Conservation (phyloP, 2,797 vertebrate genomes). For the Urocyon cinereoargenteus region DNA sequence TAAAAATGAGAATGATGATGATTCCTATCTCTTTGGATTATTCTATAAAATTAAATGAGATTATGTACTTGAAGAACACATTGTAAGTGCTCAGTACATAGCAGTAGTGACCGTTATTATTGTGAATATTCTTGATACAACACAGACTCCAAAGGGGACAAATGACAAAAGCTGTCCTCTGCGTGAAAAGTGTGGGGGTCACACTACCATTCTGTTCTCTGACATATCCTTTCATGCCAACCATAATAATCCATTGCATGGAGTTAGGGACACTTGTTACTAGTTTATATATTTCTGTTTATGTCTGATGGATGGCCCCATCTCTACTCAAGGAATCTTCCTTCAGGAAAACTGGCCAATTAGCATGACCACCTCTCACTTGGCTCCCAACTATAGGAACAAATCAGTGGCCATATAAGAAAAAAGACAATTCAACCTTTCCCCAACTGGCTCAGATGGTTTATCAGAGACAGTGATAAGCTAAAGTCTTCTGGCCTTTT, state of each 20-base stretch:
- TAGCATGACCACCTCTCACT: neutral
- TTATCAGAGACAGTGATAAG: neutral
- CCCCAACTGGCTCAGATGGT: neutral
- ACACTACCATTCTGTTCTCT: neutral
- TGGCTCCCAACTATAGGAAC: neutral
- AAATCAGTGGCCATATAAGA: neutral
- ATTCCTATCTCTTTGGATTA: neutral
- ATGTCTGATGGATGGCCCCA: neutral
- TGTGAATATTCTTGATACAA: neutral
- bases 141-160: neutral
- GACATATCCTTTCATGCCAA: neutral
- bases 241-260: neutral
- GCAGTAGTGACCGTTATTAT: neutral
- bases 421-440: neutral
- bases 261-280: no score
- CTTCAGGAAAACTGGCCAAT: neutral
- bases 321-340: neutral
- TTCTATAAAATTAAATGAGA: neutral
- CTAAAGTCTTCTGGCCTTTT: neutral
- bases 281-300: neutral
- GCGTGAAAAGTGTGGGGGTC: neutral
- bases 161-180: neutral
- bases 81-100: neutral
- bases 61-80: neutral
- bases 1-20: neutral